These are phyloP conservation scores for Serripes groenlandicus DNA, from an alignment of 2,888 invertebrate genomes.

Conservation along the genomic window DNA sequence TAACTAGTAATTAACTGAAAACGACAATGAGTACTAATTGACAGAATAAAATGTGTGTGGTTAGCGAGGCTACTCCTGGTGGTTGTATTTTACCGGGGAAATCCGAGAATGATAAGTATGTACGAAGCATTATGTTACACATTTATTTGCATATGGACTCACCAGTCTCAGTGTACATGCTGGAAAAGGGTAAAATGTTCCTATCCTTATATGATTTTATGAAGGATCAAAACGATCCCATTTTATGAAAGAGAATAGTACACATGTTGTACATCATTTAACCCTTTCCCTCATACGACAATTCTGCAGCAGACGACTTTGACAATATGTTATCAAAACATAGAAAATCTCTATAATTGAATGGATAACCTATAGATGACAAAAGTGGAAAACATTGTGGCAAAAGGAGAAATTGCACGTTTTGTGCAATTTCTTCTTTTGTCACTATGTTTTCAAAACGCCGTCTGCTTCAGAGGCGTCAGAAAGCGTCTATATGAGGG, in stretches of 20 bases:
- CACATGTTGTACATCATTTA: not conserved
- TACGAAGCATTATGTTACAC: too few species aligned
- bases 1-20: not conserved
- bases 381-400: not conserved
- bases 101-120: too few species aligned
- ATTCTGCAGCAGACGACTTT: not conserved
- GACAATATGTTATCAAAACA: not conserved
- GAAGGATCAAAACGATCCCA: too few species aligned
- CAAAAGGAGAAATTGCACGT: not conserved
- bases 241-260: not conserved
- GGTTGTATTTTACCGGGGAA: too few species aligned
- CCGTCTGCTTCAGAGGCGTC: not conserved
- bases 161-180: too few species aligned
- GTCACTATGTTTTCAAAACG: not conserved
- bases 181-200: too few species aligned
- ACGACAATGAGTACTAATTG: not conserved
- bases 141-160: too few species aligned
- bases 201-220: too few species aligned
- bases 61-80: too few species aligned
- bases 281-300: not conserved
- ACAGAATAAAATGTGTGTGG: too few species aligned
- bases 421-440: not conserved
- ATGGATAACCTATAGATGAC: too few species aligned
- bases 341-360: not conserved
- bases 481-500: not conserved